Evolutionary conservation across 2,113 vertebrate genomes (phyloP).

Genomic region (Ochotona curzoniae): DNA sequence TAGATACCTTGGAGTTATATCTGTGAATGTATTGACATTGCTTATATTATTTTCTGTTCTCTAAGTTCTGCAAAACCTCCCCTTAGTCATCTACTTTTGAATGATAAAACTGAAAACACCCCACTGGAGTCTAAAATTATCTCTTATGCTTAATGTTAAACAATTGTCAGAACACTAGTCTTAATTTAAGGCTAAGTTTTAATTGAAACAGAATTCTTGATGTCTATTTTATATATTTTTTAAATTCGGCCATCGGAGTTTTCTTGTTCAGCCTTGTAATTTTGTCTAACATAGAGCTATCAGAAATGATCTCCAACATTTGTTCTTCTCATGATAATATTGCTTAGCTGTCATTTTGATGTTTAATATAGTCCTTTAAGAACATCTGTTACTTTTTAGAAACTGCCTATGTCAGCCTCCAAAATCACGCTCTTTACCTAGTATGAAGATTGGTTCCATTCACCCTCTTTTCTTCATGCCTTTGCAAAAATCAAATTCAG

Average conservation of each 20-base stretch:
- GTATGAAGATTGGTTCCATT: slow-evolving; percentile 58
- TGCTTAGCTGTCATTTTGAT: slow-evolving; percentile 71
- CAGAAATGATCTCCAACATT: slow-evolving; percentile 59
- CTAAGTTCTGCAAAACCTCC: background rate
- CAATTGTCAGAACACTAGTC: background rate
- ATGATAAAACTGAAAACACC: background rate
- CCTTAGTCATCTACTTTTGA: background rate
- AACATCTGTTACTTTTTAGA: slow-evolving; percentile 62
- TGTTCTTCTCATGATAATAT: slow-evolving; percentile 54
- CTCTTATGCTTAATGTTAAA: background rate
- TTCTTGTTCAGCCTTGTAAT: slow-evolving; percentile 25
- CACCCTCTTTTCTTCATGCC: slow-evolving; percentile 9
- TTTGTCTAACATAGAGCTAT: slow-evolving; percentile 45
- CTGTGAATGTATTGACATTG: slow-evolving; percentile 23
- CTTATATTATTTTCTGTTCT: slow-evolving; percentile 53
- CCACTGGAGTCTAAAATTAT: background rate
- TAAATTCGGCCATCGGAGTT: slow-evolving; percentile 26
- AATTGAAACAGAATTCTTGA: slow-evolving; percentile 47
- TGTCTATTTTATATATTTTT: slow-evolving; percentile 40
- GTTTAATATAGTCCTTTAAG: slow-evolving; percentile 56
- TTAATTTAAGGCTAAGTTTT: slow-evolving; percentile 39
- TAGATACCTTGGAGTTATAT: slow-evolving; percentile 27
- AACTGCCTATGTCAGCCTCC: slow-evolving; percentile 66
- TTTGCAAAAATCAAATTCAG: slow-evolving; percentile 59
- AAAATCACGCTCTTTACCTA: slow-evolving; percentile 52